phyloP scores from a whole-genome alignment of 2,797 vertebrate species.

The Crenuchus spilurus region DNA sequence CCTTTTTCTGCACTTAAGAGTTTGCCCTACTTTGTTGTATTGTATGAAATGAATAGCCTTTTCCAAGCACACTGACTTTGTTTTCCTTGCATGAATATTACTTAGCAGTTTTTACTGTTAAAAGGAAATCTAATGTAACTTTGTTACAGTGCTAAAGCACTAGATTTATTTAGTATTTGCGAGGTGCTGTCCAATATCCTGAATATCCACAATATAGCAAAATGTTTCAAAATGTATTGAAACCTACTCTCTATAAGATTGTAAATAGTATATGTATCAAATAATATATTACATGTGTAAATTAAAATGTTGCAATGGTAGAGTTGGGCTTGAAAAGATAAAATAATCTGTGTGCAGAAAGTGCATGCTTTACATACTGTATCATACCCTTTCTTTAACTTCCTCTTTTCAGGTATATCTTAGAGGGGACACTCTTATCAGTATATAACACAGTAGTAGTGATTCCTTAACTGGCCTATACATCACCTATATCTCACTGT shows the following conservation, averaged over 20 bases:
- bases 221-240: conserved; percentile 81
- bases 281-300: conserved; percentile 78
- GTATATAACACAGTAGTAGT: conserved; percentile 31
- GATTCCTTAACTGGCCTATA: conserved; percentile 28
- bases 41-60: conserved; percentile 75
- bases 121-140: conserved; percentile 84
- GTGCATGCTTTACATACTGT: conserved; percentile 45
- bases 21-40: conserved; percentile 75
- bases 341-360: conserved; percentile 52
- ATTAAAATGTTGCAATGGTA: conserved; percentile 65
- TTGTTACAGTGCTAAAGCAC: conserved; percentile 78
- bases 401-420: conserved; percentile 46
- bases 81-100: conserved; percentile 83
- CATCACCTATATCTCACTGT: conserved; percentile 16
- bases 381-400: conserved; percentile 46
- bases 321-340: conserved; percentile 64
- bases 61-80: conserved; percentile 71
- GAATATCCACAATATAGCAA: conserved; percentile 87
- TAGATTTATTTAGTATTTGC: conserved; percentile 86
- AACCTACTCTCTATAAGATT: conserved; percentile 86
- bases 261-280: conserved; percentile 92
- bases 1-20: conserved; percentile 55
- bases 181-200: conserved; percentile 85
- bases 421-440: conserved; percentile 39
- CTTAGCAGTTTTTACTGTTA: conserved; percentile 83